Conservation (phyloP, 1,140 invertebrate genomes). For the Argopecten irradians region DNA sequence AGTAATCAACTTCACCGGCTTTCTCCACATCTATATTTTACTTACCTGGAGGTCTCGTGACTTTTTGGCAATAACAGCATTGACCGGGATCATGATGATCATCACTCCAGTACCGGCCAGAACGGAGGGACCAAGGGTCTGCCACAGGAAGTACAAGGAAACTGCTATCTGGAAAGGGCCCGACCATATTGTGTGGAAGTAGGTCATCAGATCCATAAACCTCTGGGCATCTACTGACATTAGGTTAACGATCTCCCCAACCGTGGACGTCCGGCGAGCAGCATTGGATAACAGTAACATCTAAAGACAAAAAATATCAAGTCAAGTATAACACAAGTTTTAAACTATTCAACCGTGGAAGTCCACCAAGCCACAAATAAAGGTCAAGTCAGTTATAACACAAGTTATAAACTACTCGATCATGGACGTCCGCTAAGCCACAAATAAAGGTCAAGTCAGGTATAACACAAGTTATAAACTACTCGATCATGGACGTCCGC, state of each 20-base stretch:
- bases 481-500: no score
- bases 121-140: constrained; percentile 80
- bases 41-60: constrained; percentile 80
- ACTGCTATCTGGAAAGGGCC: constrained; percentile 94
- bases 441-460: no score
- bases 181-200: constrained; percentile 98
- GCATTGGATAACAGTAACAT: constrained; percentile 71
- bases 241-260: constrained; percentile 82
- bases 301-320: constrained; percentile 51
- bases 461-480: no score
- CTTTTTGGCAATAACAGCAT: constrained; percentile 91
- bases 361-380: not conserved
- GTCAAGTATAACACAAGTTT: not conserved
- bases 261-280: constrained; percentile 77
- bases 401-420: no score
- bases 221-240: constrained; percentile 80
- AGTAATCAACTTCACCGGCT: no score
- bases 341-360: not conserved
- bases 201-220: constrained; percentile 80
- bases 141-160: constrained; percentile 93
- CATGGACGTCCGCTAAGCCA: no score
- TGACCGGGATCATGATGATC: constrained; percentile 81
- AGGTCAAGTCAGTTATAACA: not conserved
- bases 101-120: constrained; percentile 77
- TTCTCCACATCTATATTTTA: no score